Conservation (phyloP, 1,140 invertebrate genomes). For the Centruroides sculpturatus region DNA sequence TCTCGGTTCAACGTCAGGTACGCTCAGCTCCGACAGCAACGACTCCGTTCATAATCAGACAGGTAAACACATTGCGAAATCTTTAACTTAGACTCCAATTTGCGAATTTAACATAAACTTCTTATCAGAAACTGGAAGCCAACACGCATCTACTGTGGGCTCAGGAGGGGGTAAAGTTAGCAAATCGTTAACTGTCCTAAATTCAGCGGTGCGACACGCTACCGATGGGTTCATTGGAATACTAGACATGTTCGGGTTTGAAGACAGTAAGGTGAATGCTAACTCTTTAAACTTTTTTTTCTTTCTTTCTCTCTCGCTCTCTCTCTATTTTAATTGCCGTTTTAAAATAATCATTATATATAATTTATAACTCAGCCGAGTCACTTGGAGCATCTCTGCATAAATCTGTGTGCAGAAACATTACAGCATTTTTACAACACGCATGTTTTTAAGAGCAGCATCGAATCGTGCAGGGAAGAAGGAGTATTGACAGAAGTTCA, state of each 20-base stretch:
- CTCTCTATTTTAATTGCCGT: no score
- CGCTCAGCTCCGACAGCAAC: constrained; percentile 67
- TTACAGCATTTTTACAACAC: constrained; percentile 96
- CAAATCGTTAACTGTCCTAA: constrained; percentile 62
- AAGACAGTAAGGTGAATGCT: constrained; percentile 52
- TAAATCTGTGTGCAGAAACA: constrained; percentile 85
- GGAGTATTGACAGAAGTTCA: constrained; percentile 52
- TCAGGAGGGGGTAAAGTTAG: constrained; percentile 64
- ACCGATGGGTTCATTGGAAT: constrained; percentile 87
- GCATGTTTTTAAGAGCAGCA: constrained; percentile 84
- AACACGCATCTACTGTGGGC: constrained; percentile 69
- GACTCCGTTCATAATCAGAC: constrained; percentile 74
- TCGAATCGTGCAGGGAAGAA: constrained; percentile 82
- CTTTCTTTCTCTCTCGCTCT: neutral
- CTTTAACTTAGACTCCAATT: neutral
- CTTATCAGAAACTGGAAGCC: constrained; percentile 43
- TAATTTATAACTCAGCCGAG: neutral
- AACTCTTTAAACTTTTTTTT: neutral
- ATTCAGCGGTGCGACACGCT: constrained; percentile 75
- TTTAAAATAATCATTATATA: no score
- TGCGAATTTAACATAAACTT: neutral
- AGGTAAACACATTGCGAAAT: neutral
- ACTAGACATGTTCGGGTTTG: constrained; percentile 88
- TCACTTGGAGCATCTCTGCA: constrained; percentile 80
- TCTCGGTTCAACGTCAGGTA: constrained; percentile 62